phyloP scores from a whole-genome alignment of 2,888 invertebrate genomes.

The Callimorpha dominula region DNA sequence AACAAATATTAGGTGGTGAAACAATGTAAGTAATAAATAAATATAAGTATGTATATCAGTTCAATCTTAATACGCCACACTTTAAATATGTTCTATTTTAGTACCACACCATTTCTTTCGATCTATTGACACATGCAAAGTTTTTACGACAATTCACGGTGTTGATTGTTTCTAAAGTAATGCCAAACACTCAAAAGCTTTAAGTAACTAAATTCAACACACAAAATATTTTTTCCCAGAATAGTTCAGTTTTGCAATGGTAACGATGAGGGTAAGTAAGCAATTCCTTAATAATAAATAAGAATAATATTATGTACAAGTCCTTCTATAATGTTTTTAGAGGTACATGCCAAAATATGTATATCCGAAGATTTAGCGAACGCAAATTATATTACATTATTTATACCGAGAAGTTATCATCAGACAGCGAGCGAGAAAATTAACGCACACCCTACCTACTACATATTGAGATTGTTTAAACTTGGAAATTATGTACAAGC shows the following conservation, averaged over 20 bases:
- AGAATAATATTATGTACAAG: not conserved
- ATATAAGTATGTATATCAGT: no score
- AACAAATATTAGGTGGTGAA: no score
- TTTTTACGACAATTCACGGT: not conserved
- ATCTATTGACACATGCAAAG: not conserved
- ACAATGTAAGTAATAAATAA: no score
- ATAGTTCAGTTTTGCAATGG: not conserved
- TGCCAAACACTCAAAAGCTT: not conserved
- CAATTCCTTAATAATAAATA: not conserved
- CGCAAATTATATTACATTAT: conserved; percentile 22
- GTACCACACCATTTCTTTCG: not conserved
- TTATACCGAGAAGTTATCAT: conserved; percentile 43
- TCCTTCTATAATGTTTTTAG: not conserved
- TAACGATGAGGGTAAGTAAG: no score
- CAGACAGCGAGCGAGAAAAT: conserved; percentile 63
- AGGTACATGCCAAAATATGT: not conserved
- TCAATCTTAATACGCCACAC: no score
- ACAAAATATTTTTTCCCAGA: not conserved
- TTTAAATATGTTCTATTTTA: not conserved
- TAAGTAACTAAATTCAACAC: not conserved
- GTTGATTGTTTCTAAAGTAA: not conserved
- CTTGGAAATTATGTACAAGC: conserved; percentile 83
- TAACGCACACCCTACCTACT: conserved; percentile 68
- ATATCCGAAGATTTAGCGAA: conserved; percentile 1
- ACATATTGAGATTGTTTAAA: conserved; percentile 83